Evolutionary conservation across 2,797 vertebrate genomes (phyloP).

Genomic region (Karalla daura): DNA sequence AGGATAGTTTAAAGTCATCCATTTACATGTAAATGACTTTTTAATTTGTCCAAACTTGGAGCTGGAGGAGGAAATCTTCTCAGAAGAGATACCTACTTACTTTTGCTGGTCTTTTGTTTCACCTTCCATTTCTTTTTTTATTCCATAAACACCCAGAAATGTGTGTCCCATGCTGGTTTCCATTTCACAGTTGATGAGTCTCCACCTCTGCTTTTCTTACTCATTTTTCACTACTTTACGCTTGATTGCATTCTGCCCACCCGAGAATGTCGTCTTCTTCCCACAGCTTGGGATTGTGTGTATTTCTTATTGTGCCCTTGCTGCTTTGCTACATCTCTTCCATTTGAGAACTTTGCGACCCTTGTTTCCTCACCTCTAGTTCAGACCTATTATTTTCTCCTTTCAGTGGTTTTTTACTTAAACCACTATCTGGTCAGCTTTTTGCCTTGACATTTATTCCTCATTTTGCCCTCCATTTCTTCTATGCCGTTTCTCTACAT

Average conservation of each 20-base stretch:
- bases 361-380: not conserved
- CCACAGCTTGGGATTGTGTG: not conserved
- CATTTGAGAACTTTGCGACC: not conserved
- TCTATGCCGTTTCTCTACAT: not conserved
- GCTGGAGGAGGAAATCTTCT: too few relatives aligned
- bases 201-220: not conserved
- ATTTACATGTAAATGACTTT: too few relatives aligned
- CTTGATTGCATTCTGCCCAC: slow-evolving; percentile 7
- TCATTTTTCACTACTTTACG: slow-evolving; percentile 37
- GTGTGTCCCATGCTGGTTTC: slow-evolving; percentile 12
- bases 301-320: not conserved
- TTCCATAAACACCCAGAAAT: not conserved
- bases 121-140: not conserved
- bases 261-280: not conserved
- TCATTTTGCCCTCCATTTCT: not conserved
- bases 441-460: not conserved
- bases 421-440: not conserved
- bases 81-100: too few relatives aligned
- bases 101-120: not conserved
- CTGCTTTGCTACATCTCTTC: slow-evolving; percentile 7
- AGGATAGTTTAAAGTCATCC: too few relatives aligned
- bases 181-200: slow-evolving; percentile 55
- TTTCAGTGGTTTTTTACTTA: not conserved
- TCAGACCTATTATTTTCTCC: slow-evolving; percentile 4
- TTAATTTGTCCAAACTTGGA: too few relatives aligned